Base-by-base conservation (phyloP, 2,888 invertebrate species). In the Diplolepis rosae region DNA sequence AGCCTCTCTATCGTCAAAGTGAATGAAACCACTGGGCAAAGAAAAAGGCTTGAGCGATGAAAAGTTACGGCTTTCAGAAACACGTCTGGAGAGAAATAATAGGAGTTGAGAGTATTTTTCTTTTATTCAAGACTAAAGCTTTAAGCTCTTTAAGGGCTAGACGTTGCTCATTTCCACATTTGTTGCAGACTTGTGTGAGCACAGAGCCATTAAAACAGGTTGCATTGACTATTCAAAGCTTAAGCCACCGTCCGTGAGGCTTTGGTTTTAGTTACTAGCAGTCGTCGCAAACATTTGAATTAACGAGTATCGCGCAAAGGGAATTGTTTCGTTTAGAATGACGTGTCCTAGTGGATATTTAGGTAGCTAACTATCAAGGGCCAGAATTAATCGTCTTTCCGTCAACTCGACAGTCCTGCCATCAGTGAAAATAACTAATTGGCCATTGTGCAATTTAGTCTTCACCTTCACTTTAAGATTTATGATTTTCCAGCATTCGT, bases 311-410 rank as follows among this genome's bases (percentile, higher is more conserved):
- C 56, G 56, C 56, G 39, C 61, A 61, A 61, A 61, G 39, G 61
- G 61, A 61, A 24, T 61, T 61, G 61, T 61, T 61, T 61, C 61
- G 24, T 61, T 39, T 24, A 61, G 35, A 61, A 61, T 61, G 61
- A 61, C 61, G 61, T 61, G 61, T 39, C 61, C 61, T 61, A 39
- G 61, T 61, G 61, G 24, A 61, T 61, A 61, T 35, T n/a, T n/a
- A n/a, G 61, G 35, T 24, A 39, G 61, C 39, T 39, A 61, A 61
- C 61, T 61, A 61, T 24, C 61, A 24, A 35, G 7, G 56, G 15
- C 39, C 61, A 39, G 61, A 61, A 61, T 61, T 61, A 61, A 61
- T 61, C 61, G 61, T 61, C 61, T 61, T 61, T 39, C 61, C 61
- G 39, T 61, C 35, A 61, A 61, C 35, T 61, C 61, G 61, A 61